Evolutionary conservation across 2,888 invertebrate genomes (phyloP), one percentile per base, ranked within the genome.

Genomic region (Pardosa pseudoannulata): DNA sequence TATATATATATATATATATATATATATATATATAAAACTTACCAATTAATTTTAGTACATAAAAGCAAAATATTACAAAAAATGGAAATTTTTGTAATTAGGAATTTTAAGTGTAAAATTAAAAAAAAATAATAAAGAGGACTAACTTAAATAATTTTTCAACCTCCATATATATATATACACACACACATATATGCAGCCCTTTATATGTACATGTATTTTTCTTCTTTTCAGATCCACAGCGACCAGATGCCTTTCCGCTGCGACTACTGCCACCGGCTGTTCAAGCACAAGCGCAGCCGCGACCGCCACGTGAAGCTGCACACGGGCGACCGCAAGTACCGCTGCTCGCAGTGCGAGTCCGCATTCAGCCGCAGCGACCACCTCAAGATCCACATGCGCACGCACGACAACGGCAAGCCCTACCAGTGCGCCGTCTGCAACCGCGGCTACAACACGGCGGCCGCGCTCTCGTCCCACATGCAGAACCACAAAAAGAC

Each of bases 261-360:
- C 89, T 98, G 98, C 92, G 95, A 95, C 90, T 96, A 96, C 92
- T 98, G 98, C 92, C 95, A 96, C 88, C 94, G 97, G 88, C 93
- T 97, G 89, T 98, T 98, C 93, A 97, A 97, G 92, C 97, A 98
- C 93, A 98, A 98, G 92, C 94, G 97, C 41, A 97, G 97, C 89
- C 94, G 97, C 80, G 98, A 98, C 92, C 94, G 98, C 29, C 98
- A 98, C 92, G 95, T 97, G 90, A 98, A 97, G 92, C 93, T 97
- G 87, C 97, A 98, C 92, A 97, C 96, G 0, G 97, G 96, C 13
- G 96, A 97, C 92, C 94, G 96, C 91, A 96, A 96, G 92, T 97
- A 97, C 92, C 95, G 96, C 91, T 98, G 97, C 92, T 94, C 95
- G 13, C 96, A 96, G 91, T 98, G 98, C 92, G 96, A 96, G 90